Conservation (phyloP, 2,888 invertebrate species). For the Adineta ricciae region DNA sequence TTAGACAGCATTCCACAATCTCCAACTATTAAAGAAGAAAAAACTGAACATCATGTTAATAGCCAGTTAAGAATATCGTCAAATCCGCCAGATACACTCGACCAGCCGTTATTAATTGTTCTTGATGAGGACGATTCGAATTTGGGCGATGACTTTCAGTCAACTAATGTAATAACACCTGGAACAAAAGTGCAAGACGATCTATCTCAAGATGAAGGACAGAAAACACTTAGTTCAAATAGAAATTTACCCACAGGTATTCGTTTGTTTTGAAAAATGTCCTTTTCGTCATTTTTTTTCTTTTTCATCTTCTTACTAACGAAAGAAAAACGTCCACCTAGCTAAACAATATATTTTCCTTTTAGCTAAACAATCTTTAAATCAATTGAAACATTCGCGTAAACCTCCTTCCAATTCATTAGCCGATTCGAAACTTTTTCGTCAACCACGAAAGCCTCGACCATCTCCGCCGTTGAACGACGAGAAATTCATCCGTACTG, state of each 20-base stretch:
- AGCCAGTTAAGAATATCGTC: neutral
- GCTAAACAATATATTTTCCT: neutral
- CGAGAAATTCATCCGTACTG: neutral
- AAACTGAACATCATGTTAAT: neutral
- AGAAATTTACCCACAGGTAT: neutral
- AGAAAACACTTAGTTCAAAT: neutral
- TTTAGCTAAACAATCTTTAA: neutral
- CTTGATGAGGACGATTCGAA: neutral
- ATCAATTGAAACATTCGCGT: neutral
- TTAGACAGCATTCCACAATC: neutral
- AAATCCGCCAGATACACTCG: neutral
- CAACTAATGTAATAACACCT: neutral
- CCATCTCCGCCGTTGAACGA: neutral
- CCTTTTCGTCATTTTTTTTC: too few relatives aligned
- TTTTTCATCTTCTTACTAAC: too few relatives aligned
- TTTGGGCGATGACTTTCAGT: neutral
- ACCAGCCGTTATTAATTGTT: neutral
- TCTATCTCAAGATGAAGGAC: neutral
- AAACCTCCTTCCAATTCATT: neutral
- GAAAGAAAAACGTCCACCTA: too few relatives aligned
- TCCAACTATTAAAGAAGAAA: neutral
- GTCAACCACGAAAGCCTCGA: neutral
- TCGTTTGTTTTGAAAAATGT: too few relatives aligned
- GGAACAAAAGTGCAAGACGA: neutral
- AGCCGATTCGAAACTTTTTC: neutral